A percentile compares a stretch with the other conserved stretches of the same genome.
These are phyloP conservation scores for Rhynchonycteris naso DNA, from an alignment of 2,797 vertebrate species.

Conservation along the genomic window DNA sequence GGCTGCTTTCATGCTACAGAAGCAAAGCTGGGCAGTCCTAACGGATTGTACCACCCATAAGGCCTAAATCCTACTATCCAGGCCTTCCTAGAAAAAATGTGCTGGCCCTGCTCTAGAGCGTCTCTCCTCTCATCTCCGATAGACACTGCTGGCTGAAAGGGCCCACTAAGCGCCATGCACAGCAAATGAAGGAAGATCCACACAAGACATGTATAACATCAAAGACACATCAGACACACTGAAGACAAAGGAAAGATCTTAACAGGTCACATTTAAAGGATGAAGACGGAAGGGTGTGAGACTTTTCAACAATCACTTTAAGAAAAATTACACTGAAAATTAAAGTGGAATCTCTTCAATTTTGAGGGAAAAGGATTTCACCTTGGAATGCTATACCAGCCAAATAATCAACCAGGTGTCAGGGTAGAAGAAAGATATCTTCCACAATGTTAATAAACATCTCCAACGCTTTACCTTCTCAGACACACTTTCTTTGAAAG, in stretches of 20 bases:
- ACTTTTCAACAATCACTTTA: conserved; percentile 27
- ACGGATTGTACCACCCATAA: neutral
- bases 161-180: neutral
- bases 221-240: neutral
- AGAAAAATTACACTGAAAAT: neutral
- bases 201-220: neutral
- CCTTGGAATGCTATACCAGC: conserved; percentile 35
- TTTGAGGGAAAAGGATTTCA: conserved; percentile 10
- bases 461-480: neutral
- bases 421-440: conserved; percentile 1
- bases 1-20: neutral
- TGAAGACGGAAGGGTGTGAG: neutral
- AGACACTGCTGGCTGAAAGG: neutral
- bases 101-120: neutral
- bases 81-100: neutral
- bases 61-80: neutral
- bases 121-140: neutral
- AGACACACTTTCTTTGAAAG: neutral
- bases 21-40: neutral
- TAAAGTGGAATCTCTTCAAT: neutral
- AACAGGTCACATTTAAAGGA: neutral
- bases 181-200: neutral
- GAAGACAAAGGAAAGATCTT: neutral
- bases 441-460: neutral
- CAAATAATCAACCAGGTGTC: conserved; percentile 6